Evolutionary conservation across 2,888 invertebrate genomes (phyloP).

Genomic region (Drepanosiphum platanoidis): DNA sequence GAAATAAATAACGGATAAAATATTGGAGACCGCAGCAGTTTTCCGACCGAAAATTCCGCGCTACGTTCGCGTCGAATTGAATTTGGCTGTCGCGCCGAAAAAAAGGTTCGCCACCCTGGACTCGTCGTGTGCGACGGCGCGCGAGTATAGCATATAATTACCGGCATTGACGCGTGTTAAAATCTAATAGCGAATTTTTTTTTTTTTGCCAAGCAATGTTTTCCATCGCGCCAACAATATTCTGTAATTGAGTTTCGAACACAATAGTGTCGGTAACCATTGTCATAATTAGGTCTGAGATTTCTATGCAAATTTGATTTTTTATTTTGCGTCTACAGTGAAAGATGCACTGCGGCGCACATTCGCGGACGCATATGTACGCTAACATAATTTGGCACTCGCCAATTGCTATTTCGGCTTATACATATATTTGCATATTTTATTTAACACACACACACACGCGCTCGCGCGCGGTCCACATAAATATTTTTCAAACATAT

Average conservation of each 20-base stretch:
- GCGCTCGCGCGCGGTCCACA: constrained; percentile 22
- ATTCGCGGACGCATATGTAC: not conserved
- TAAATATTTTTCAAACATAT: constrained; percentile 29
- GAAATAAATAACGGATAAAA: too few relatives aligned
- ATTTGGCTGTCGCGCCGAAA: too few relatives aligned
- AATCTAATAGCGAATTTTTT: constrained; percentile 24
- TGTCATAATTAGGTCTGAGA: constrained; percentile 46
- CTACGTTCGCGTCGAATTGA: too few relatives aligned
- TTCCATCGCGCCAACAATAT: not conserved
- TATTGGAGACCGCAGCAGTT: too few relatives aligned
- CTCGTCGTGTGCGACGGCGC: too few relatives aligned
- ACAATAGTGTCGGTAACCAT: constrained; percentile 24
- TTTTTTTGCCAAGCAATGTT: constrained; percentile 11
- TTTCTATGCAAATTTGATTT: constrained; percentile 49
- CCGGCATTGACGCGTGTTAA: constrained; percentile 6
- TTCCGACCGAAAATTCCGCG: too few relatives aligned
- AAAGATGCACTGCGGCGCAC: constrained; percentile 22
- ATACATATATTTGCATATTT: constrained; percentile 46
- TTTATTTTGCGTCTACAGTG: constrained; percentile 16
- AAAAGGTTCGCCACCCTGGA: too few relatives aligned
- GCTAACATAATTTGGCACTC: not conserved
- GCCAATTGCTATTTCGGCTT: constrained; percentile 25
- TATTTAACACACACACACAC: not conserved
- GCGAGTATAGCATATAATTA: not conserved
- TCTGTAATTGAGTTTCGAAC: constrained; percentile 14